Evolutionary conservation across 2,888 invertebrate species (phyloP).

Genomic region (Athalia cordata): DNA sequence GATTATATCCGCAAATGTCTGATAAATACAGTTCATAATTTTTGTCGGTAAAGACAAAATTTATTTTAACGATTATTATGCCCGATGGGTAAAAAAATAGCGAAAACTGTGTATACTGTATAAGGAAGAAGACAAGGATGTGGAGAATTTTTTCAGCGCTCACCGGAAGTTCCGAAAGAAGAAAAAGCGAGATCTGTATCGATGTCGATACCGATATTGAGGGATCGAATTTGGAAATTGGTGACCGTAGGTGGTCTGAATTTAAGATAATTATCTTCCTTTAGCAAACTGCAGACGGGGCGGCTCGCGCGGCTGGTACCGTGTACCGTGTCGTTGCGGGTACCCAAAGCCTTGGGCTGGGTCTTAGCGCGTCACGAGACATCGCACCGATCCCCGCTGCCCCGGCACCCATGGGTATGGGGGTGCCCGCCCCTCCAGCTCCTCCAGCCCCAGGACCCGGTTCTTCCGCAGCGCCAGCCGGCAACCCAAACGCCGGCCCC

Average conservation of each 20-base stretch:
- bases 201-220: no score
- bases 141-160: no score
- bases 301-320: constrained; percentile 86
- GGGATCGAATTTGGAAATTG: constrained; percentile 15
- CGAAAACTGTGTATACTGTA: no score
- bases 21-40: no score
- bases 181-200: no score
- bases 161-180: no score
- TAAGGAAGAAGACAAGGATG: no score
- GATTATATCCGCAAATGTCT: no score
- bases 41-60: no score
- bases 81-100: no score
- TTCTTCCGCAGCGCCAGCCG: constrained; percentile 64
- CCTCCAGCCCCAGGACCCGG: constrained; percentile 58
- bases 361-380: constrained; percentile 77
- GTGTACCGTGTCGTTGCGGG: constrained; percentile 87
- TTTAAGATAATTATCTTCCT: constrained; percentile 61
- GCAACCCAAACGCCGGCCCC: constrained; percentile 44
- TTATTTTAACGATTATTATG: no score
- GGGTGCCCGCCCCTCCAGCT: constrained; percentile 54
- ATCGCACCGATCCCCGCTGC: constrained; percentile 75
- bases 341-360: constrained; percentile 85
- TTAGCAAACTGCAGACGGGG: constrained; percentile 86
- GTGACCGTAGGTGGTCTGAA: neutral
- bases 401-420: constrained; percentile 56